These are phyloP conservation scores for Sciurus carolinensis DNA, from an alignment of 2,797 vertebrate species.

Conservation along the genomic window DNA sequence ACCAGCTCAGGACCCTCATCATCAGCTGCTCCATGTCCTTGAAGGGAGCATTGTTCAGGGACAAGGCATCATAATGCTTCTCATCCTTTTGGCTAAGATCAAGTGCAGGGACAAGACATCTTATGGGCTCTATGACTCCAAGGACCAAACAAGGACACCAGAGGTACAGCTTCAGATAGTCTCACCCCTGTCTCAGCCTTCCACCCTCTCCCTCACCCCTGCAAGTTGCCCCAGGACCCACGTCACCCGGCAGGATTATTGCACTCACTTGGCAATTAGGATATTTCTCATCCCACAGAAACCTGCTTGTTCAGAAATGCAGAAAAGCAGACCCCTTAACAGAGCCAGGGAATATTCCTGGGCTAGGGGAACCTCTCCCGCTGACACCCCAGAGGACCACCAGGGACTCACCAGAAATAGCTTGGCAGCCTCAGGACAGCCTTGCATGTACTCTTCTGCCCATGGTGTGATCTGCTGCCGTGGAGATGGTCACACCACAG, in stretches of 20 bases:
- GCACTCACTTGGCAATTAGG: not conserved
- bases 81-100: no score
- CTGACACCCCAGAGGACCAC: not conserved
- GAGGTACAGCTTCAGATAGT: not conserved
- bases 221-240: not conserved
- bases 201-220: not conserved
- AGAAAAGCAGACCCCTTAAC: not conserved
- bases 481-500: not conserved
- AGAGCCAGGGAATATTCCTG: not conserved
- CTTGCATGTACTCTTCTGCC: not conserved
- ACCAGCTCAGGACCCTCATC: no score
- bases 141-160: not conserved
- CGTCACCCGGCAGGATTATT: not conserved
- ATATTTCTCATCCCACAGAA: not conserved
- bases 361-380: no score
- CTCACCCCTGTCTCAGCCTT: not conserved
- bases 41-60: not conserved
- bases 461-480: fast-evolving
- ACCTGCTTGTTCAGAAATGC: not conserved
- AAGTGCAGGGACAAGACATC: no score
- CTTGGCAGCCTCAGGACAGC: not conserved
- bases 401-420: constrained; percentile 40
- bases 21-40: not conserved
- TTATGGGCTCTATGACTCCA: not conserved
- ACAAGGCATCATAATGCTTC: no score